A percentile compares a stretch with the other conserved stretches of the same genome.
Conservation (phyloP, 2,888 invertebrate genomes). For the Crioceris asparagi region DNA sequence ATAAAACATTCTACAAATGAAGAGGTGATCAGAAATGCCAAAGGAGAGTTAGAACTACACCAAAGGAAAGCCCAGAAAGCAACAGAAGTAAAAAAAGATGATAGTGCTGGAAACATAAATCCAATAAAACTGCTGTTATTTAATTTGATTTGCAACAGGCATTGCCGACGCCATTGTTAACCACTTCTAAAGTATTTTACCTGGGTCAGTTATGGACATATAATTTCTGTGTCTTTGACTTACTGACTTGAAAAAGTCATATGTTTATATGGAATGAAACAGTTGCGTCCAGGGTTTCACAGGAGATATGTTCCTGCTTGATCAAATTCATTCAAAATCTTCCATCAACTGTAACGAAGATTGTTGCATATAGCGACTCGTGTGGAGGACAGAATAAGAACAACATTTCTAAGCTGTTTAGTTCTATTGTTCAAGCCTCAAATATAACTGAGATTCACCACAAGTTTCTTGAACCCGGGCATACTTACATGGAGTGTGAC, state of each 20-base stretch:
- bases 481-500: slow-evolving; percentile 3
- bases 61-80: no score
- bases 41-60: no score
- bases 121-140: slow-evolving; percentile 7
- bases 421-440: background rate
- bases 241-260: slow-evolving; percentile 11
- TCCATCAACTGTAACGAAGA: background rate
- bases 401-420: background rate
- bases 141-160: slow-evolving; percentile 20
- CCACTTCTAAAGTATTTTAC: slow-evolving; percentile 16
- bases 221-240: slow-evolving; percentile 16
- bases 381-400: slow-evolving; percentile 1
- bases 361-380: slow-evolving; percentile 3
- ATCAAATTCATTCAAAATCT: slow-evolving; percentile 7
- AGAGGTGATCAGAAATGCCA: no score
- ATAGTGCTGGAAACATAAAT: no score
- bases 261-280: slow-evolving; percentile 20
- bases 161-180: slow-evolving; percentile 17
- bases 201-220: slow-evolving; percentile 19
- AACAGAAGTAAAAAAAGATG: no score
- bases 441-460: background rate
- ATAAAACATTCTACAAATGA: no score
- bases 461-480: background rate
- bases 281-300: slow-evolving; percentile 17
- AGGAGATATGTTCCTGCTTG: slow-evolving; percentile 17